Evolutionary conservation across 2,113 vertebrate genomes (phyloP), one percentile per base, ranked within the genome.

Genomic region (Sakesphorus luctuosus): DNA sequence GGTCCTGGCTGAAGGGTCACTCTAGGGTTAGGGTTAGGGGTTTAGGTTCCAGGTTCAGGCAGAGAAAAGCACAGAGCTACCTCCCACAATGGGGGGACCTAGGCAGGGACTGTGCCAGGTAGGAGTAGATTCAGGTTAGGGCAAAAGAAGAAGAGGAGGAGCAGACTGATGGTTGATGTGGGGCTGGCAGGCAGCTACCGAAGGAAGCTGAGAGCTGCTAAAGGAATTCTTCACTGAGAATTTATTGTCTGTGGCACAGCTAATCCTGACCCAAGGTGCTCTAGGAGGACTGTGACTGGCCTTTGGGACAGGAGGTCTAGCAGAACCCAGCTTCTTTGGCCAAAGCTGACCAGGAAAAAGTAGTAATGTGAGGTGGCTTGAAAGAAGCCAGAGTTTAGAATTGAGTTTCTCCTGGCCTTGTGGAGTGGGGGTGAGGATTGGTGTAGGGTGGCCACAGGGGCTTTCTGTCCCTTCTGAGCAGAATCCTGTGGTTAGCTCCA

Each of bases 351-450:
- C 0, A 1, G 38, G 44, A 46, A 73, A 16, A 49, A 50, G 13
- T 9, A 25, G 15, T 55, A 50, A 68, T 2, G 8, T 63, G 35
- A 46, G 21, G 17, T 66, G 61, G 17, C 65, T 90, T 26, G 33
- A 69, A 74, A 71, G 55, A 69, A 5, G 33, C 21, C 55, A 47
- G 65, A 46, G 28, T 28, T 87, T 12, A 50, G 25, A 35, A 49
- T 40, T 33, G 24, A 73, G 28, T 49, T 77, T 72, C 74, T 77
- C 49, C 52, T 50, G 38, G 24, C 23, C 18, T 73, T 2, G 0
- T 46, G 65, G 47, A 46, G 11, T 1, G 0, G 11, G 13, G 11
- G 6, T 24, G 68, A 35, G n/a, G 24, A 18, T 2, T 55, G 36
- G 14, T 26, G 1, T 75, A 17, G 66, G 13, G 52, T 47, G 40